Evolutionary conservation across 2,888 invertebrate genomes (phyloP), one percentile per base, ranked within the genome.

Genomic region (Dichetophora obliterata): DNA sequence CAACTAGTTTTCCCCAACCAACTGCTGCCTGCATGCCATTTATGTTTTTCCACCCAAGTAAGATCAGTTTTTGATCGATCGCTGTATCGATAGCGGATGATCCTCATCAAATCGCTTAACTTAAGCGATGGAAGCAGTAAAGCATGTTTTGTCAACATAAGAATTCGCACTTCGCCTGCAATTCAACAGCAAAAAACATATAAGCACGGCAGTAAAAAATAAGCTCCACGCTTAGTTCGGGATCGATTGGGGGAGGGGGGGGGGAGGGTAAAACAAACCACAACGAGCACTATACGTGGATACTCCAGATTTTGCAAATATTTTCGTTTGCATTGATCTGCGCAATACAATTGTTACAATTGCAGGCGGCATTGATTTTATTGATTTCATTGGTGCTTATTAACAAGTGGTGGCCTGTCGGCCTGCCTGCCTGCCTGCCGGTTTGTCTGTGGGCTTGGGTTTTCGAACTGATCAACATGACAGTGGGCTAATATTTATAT

Each of bases 241-340:
- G 34, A 54, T 54, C 54, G 43, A 37, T 37, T 24, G 14, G 14
- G 14, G 37, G 57, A 75, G 61, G n/a, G n/a, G n/a, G n/a, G n/a
- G n/a, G n/a, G n/a, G n/a, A n/a, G n/a, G n/a, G n/a, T n/a, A 48
- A 63, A 22, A 37, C 24, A 57, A 34, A 37, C 65, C 52, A 52
- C 34, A 31, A 22, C 27, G 65, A 72, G 11, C 37, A 59, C 57
- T 31, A 43, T n/a, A 4, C 82, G 84, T 79, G 85, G 87, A 86
- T 87, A 84, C 80, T 85, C 84, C 82, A 85, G 86, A 86, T 86
- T 82, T 82, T 82, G 80, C 77, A 81, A 81, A 86, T 86, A 83
- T 61, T 77, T 77, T 52, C 61, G 50, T 34, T 69, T 50, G 59
- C 75, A 75, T 63, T 50, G 75, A 75, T 75, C 75, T 31, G 75